Conservation (phyloP, 1,140 invertebrate species). For the Ruditapes philippinarum region DNA sequence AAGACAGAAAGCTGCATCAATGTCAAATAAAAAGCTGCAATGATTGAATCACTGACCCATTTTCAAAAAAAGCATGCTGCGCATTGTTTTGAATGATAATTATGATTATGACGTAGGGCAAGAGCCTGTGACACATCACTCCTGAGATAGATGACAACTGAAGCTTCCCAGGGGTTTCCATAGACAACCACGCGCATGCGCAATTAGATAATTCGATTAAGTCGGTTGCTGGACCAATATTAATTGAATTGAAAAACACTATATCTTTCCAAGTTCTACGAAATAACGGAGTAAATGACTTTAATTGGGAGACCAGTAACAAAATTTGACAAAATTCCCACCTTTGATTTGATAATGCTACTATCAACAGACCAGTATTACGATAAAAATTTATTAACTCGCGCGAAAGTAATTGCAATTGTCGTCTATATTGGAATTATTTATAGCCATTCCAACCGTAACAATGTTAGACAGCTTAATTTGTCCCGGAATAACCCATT, state of each 20-base stretch:
- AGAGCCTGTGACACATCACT: slow-evolving; percentile 35
- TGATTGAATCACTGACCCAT: not conserved
- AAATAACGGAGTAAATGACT: slow-evolving; percentile 80
- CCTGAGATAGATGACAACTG: slow-evolving; percentile 67
- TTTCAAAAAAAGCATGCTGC: not conserved
- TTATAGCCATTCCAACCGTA: slow-evolving; percentile 75
- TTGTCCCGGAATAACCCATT: slow-evolving; percentile 77
- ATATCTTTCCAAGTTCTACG: slow-evolving; percentile 71
- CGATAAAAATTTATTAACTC: slow-evolving; percentile 80
- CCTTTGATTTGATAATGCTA: slow-evolving; percentile 77
- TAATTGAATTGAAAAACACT: slow-evolving; percentile 83
- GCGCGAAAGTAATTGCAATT: slow-evolving; percentile 82
- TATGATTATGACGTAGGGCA: slow-evolving; percentile 8
- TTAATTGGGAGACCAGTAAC: slow-evolving; percentile 78
- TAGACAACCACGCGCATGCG: slow-evolving; percentile 57
- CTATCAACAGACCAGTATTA: slow-evolving; percentile 78
- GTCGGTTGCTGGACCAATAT: slow-evolving; percentile 69
- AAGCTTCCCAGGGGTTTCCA: slow-evolving; percentile 73
- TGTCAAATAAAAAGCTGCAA: not conserved
- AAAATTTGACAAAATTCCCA: slow-evolving; percentile 82
- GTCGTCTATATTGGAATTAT: slow-evolving; percentile 80
- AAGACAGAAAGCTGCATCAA: not conserved
- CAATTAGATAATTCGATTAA: slow-evolving; percentile 57
- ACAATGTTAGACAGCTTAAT: slow-evolving; percentile 78
- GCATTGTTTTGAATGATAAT: not conserved